Percentiles rank a stretch among this genome's conserved stretches.
Evolutionary conservation across 2,888 invertebrate genomes (phyloP).

Genomic region (Nysson spinosus): DNA sequence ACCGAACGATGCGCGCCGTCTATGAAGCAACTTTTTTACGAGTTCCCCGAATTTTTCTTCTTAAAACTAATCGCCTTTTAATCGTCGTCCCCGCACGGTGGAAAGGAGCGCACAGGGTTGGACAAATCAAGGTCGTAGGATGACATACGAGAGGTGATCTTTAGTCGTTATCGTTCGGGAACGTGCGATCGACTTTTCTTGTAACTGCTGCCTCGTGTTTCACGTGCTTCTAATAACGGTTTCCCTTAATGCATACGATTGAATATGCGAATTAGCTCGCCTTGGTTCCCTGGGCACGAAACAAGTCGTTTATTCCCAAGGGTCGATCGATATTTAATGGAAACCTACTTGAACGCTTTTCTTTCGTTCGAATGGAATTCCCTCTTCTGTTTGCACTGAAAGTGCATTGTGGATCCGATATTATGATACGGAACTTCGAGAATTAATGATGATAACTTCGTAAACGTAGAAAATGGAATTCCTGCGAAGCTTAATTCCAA

Average conservation of each 20-base stretch:
- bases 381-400: not conserved
- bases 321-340: constrained; percentile 35
- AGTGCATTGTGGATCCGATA: not conserved
- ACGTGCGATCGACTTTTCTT: not conserved
- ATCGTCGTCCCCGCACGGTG: constrained; percentile 8
- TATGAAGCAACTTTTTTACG: constrained; percentile 8
- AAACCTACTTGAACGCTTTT: constrained; percentile 14
- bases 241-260: constrained; percentile 16
- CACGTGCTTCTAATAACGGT: not conserved
- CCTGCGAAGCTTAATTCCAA: too few species aligned
- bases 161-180: not conserved
- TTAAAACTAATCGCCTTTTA: constrained; percentile 28
- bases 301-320: constrained; percentile 26
- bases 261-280: constrained; percentile 36
- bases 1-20: not conserved
- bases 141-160: not conserved
- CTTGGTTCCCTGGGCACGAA: constrained; percentile 17
- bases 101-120: not conserved
- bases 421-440: not conserved
- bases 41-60: not conserved
- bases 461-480: too few species aligned
- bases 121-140: not conserved
- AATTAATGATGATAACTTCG: too few species aligned
- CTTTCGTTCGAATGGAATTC: constrained; percentile 1
- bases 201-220: too few species aligned